Conservation (phyloP, 2,113 vertebrate genomes). For the Lamprotornis superbus region DNA sequence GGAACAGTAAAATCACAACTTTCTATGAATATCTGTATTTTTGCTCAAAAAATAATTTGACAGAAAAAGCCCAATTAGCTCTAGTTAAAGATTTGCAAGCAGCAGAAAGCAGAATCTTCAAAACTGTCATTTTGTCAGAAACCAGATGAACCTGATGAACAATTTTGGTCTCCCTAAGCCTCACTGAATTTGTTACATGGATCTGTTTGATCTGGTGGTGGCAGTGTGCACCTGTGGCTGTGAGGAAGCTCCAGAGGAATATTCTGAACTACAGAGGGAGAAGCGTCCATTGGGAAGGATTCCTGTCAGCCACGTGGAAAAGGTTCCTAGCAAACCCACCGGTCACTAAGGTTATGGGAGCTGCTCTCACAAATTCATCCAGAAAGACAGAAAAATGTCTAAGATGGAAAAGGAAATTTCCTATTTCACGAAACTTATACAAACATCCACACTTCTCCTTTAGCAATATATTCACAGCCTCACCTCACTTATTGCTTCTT, state of each 20-base stretch:
- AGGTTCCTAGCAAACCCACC: not conserved
- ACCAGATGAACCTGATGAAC: not conserved
- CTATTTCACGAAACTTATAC: too few species aligned
- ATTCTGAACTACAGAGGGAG: not conserved
- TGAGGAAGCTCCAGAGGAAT: fast-evolving
- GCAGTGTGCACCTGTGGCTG: slow-evolving; percentile 56
- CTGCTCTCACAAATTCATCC: not conserved
- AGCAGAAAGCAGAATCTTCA: not conserved
- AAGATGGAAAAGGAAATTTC: not conserved
- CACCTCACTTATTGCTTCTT: not conserved
- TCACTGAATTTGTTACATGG: not conserved
- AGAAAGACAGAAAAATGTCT: not conserved
- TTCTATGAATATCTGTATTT: not conserved
- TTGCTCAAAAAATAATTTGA: not conserved
- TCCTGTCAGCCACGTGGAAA: not conserved
- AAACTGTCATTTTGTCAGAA: not conserved
- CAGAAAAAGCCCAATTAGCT: not conserved
- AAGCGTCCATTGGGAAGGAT: not conserved
- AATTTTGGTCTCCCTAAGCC: not conserved
- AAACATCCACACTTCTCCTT: not conserved
- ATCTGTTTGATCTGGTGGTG: slow-evolving; percentile 55
- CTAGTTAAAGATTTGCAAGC: not conserved
- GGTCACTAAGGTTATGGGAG: not conserved
- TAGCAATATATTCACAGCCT: not conserved
- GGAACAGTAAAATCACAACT: not conserved